Evolutionary conservation across 2,113 vertebrate species (phyloP), one percentile per base, ranked within the genome.

Genomic region (Ictalurus punctatus): DNA sequence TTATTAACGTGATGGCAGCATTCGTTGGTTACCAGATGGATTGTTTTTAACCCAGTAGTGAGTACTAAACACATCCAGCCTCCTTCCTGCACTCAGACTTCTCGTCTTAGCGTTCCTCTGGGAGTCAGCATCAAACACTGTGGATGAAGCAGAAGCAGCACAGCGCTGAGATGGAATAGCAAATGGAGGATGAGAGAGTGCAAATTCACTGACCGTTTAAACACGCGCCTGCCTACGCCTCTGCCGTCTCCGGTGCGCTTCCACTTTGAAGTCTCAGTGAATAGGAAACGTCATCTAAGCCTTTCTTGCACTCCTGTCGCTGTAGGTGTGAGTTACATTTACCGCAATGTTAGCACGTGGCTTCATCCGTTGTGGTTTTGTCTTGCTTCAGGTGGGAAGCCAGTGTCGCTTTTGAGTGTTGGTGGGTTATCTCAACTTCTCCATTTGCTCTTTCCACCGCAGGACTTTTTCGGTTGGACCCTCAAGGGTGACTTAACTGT

Each of bases 251-350:
- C 52, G 63, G 63, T 61, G 58, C 56, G 21, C 44, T 52, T 79
- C 61, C 48, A 65, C 85, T 91, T 85, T 91, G 88, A 91, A 87
- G 80, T 61, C 67, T 78, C 54, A 48, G 7, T 71, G 40, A 86
- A 84, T 80, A 56, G 74, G 63, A 74, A 79, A 58, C 27, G n/a
- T 37, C 73, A 74, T 86, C 74, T 84, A 30, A 48, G 37, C 25
- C 56, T 37, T 69, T 73, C 52, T 34, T 90, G 23, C 73, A 30
- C 58, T n/a, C 69, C 61, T 86, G 40, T 82, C 16, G 40, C 79
- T 86, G 21, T 59, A 73, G 86, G 88, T 81, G 37, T 63, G 84
- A 58, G 87, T 74, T 87, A 90, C 86, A 84, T 80, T 74, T 19
- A 23, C 58, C 37, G 48, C n/a, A 84, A 76, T 83, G 48, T 27